These are phyloP conservation scores for Bombus haemorrhoidalis DNA, from an alignment of 1,140 invertebrate species.

Conservation along the genomic window DNA sequence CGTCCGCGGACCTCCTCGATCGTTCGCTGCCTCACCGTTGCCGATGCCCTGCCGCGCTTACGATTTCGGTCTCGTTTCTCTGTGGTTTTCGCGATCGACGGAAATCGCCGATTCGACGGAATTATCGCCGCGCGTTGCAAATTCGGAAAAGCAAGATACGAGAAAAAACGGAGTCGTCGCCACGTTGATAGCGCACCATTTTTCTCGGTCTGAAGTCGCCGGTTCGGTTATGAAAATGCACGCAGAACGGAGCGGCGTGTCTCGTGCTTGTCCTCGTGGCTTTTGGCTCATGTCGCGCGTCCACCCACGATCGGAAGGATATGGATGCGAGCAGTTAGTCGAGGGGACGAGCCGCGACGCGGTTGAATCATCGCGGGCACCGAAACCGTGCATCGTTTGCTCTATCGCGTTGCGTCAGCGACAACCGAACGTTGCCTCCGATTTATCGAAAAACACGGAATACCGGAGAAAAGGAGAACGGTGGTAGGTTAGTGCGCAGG, in stretches of 20 bases:
- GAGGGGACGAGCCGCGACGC: conserved; percentile 68
- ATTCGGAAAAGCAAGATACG: neutral
- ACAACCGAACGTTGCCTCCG: neutral
- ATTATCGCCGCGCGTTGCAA: neutral
- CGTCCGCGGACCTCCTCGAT: conserved; percentile 41
- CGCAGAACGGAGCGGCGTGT: conserved; percentile 65
- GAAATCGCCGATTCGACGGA: neutral
- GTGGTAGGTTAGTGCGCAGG: conserved; percentile 9
- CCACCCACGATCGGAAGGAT: conserved; percentile 78
- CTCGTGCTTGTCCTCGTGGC: conserved; percentile 77
- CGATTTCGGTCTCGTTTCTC: conserved; percentile 23
- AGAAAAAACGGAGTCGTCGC: too few species aligned
- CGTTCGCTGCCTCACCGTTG: conserved; percentile 40
- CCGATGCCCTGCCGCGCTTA: neutral
- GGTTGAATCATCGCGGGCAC: conserved; percentile 70
- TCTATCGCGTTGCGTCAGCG: neutral
- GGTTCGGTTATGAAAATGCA: conserved; percentile 68
- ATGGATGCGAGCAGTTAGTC: conserved; percentile 79
- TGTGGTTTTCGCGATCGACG: neutral
- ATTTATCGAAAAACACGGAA: neutral
- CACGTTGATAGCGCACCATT: conserved; percentile 28
- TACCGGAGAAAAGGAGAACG: neutral
- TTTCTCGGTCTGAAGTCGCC: conserved; percentile 35
- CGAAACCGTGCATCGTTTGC: neutral
- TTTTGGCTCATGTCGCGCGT: conserved; percentile 77